Conservation (phyloP, 92 coral and sea anemone species). For the Zoanthus gigantus region DNA sequence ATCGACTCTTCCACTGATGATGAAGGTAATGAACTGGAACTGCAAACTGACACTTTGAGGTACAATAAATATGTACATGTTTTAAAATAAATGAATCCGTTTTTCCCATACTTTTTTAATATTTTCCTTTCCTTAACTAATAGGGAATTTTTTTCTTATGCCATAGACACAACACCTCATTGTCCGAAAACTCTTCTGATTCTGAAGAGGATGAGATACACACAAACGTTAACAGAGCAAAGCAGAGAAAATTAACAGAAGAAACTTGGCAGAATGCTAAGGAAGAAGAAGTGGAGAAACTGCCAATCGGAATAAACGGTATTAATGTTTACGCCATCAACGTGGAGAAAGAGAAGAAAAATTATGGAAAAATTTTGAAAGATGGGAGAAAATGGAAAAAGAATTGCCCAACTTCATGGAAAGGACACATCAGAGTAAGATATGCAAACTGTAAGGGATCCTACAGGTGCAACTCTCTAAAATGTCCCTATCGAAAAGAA, state of each 20-base stretch:
- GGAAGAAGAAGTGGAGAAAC: not conserved
- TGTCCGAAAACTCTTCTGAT: too few relatives aligned
- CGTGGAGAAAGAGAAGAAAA: not conserved
- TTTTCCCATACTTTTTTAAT: too few relatives aligned
- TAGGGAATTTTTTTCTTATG: too few relatives aligned
- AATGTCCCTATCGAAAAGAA: not conserved
- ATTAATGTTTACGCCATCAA: not conserved
- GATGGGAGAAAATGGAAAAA: conserved; percentile 72
- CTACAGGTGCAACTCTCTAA: not conserved
- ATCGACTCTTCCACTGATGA: too few relatives aligned
- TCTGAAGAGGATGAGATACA: too few relatives aligned
- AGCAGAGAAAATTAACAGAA: not conserved
- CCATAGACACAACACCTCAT: too few relatives aligned
- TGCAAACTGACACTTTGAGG: too few relatives aligned
- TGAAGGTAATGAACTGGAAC: too few relatives aligned
- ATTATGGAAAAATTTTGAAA: not conserved
- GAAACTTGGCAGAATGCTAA: not conserved
- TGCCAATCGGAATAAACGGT: not conserved
- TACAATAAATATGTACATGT: too few relatives aligned
- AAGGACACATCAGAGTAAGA: conserved; percentile 60
- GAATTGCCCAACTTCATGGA: conserved; percentile 64
- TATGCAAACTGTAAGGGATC: conserved; percentile 66
- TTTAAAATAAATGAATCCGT: too few relatives aligned
- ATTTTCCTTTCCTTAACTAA: too few relatives aligned
- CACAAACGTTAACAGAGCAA: not conserved